Base-by-base conservation (phyloP, 2,888 invertebrate genomes). In the Diarsia dahlii region DNA sequence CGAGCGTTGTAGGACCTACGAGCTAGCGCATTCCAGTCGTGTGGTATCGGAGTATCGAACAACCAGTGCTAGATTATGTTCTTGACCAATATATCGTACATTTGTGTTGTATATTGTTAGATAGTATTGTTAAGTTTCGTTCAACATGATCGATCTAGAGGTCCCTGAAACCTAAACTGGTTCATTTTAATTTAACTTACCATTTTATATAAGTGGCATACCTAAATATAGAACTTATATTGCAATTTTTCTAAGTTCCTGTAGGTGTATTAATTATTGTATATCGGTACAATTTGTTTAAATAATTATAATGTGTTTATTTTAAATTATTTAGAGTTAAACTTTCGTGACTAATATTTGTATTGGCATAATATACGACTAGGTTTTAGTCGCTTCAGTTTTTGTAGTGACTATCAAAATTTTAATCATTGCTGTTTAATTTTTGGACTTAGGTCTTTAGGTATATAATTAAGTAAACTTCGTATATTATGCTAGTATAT, bases 191-290 rank as follows among this genome's bases (percentile, higher is more conserved):
- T 90, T 91, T 92, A 90, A 92, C 90, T 91, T 94, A 95, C 92
- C 93, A 91, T 89, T 89, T 91, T 92, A 67, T 91, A 94, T 95
- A 95, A 95, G 96, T 96, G 96, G 96, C 96, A 96, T 96, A 96
- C 92, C 95, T 96, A 96, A 95, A 94, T 95, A 95, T 96, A 96
- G 95, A 95, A 96, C 95, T 95, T 95, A 94, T 94, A 96, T 95
- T 96, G 96, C 96, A 96, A 96, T 96, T 96, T 95, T 95, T 94
- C 96, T 96, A 96, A 95, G 96, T 96, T 96, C 96, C 96, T 96
- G 96, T 96, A 96, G 96, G 94, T 94, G 93, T 96, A 96, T 96
- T 95, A 92, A 94, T 95, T 95, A 96, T 94, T 95, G 95, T 95
- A 95, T 95, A 95, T 95, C 93, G 95, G 95, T 96, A 96, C 95